phyloP scores from a whole-genome alignment of 2,888 invertebrate species.

The Diarsia dahlii region DNA sequence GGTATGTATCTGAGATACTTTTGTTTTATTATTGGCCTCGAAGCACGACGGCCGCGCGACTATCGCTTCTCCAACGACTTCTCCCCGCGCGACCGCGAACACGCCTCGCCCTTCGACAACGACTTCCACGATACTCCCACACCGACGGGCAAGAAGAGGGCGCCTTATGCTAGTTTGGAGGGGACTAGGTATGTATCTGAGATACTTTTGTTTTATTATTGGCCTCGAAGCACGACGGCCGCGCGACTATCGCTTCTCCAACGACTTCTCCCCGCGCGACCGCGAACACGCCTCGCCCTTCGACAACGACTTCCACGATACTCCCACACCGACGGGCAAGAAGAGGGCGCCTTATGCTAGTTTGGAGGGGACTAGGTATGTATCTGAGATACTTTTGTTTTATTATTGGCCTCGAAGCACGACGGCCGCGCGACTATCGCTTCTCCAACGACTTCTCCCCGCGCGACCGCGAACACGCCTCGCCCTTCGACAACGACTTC shows the following conservation, averaged over 20 bases:
- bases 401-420: conserved; percentile 64
- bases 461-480: conserved; percentile 86
- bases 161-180: conserved; percentile 83
- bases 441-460: conserved; percentile 92
- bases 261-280: conserved; percentile 91
- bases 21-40: conserved; percentile 23
- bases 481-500: conserved; percentile 92
- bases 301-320: conserved; percentile 91
- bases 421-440: conserved; percentile 79
- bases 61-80: conserved; percentile 92
- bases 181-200: conserved; percentile 78
- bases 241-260: conserved; percentile 88
- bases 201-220: no score
- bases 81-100: conserved; percentile 88
- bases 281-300: conserved; percentile 90
- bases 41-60: conserved; percentile 77
- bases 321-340: conserved; percentile 79
- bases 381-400: neutral
- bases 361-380: conserved; percentile 84
- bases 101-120: conserved; percentile 91
- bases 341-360: conserved; percentile 83
- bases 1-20: conserved; percentile 67
- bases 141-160: conserved; percentile 79
- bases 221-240: conserved; percentile 77
- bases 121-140: conserved; percentile 90